These are phyloP conservation scores for Octodon degus DNA, from an alignment of 2,113 vertebrate species.

Conservation along the genomic window DNA sequence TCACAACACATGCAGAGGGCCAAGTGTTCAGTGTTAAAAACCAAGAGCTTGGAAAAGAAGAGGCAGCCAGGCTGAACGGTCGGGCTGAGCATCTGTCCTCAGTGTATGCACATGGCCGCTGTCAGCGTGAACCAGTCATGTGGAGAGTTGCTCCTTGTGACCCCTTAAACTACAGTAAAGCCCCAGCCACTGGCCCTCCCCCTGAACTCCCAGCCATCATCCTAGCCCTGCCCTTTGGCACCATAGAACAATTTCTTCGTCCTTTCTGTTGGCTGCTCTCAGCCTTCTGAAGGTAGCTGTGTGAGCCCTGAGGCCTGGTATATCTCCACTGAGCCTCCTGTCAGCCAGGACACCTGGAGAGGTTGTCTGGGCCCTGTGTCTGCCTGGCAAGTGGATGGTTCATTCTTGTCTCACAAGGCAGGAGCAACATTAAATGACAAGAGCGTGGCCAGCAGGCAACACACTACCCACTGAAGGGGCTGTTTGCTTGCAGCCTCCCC, in stretches of 20 bases:
- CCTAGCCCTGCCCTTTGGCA: background rate
- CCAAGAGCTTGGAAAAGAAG: constrained; percentile 23
- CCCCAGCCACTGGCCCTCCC: background rate
- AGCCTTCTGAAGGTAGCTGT: background rate
- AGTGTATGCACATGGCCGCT: background rate
- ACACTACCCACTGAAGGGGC: background rate
- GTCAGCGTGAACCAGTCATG: background rate
- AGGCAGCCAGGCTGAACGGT: background rate
- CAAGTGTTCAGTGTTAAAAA: constrained; percentile 19
- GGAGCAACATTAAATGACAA: background rate
- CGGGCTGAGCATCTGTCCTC: background rate
- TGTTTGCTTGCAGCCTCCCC: background rate
- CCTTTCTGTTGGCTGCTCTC: background rate
- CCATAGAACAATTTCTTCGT: background rate
- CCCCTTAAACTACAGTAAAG: background rate
- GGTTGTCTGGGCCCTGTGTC: background rate
- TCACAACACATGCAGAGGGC: background rate
- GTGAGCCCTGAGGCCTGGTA: background rate
- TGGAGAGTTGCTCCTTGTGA: background rate
- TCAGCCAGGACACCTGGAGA: background rate
- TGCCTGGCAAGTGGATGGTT: background rate
- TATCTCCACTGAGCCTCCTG: background rate
- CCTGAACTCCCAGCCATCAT: background rate
- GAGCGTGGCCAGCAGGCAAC: background rate
- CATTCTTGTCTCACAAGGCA: background rate